Evolutionary conservation across 2,797 vertebrate species (phyloP).

Genomic region (Danio albolineatus): DNA sequence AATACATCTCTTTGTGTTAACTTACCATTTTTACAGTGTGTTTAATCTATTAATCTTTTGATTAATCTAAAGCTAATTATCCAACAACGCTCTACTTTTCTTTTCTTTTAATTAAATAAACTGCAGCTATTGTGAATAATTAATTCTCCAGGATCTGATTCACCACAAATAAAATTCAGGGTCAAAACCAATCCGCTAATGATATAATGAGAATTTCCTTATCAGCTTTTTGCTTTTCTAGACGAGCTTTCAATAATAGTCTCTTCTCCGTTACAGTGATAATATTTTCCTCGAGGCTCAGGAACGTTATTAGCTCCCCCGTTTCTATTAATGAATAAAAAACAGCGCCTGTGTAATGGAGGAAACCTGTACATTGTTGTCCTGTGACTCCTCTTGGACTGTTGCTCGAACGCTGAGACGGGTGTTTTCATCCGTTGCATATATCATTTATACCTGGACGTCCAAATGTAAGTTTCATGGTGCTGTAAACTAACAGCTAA

Average conservation of each 20-base stretch:
- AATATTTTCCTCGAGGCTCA: neutral
- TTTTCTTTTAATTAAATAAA: neutral
- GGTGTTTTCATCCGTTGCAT: constrained; percentile 44
- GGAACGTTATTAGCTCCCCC: constrained; percentile 2
- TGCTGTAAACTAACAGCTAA: constrained; percentile 35
- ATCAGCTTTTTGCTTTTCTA: constrained; percentile 6
- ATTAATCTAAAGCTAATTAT: neutral
- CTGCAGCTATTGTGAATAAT: constrained; percentile 15
- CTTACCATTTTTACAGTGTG: neutral
- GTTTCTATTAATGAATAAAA: constrained; percentile 3
- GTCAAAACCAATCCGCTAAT: constrained; percentile 10
- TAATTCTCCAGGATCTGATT: constrained; percentile 17
- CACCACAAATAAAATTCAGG: constrained; percentile 24
- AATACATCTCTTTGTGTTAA: neutral
- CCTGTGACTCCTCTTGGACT: constrained; percentile 31
- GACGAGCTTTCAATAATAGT: neutral
- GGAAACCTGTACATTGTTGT: constrained; percentile 34
- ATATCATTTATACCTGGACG: constrained; percentile 38
- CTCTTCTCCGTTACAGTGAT: constrained; percentile 10
- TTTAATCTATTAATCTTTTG: no score
- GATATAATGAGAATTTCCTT: constrained; percentile 28
- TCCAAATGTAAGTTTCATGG: constrained; percentile 14
- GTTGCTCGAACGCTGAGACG: neutral
- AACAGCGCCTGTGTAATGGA: neutral
- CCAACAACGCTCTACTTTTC: neutral